phyloP scores from a whole-genome alignment of 1,140 invertebrate genomes.

The Epicauta chinensis region DNA sequence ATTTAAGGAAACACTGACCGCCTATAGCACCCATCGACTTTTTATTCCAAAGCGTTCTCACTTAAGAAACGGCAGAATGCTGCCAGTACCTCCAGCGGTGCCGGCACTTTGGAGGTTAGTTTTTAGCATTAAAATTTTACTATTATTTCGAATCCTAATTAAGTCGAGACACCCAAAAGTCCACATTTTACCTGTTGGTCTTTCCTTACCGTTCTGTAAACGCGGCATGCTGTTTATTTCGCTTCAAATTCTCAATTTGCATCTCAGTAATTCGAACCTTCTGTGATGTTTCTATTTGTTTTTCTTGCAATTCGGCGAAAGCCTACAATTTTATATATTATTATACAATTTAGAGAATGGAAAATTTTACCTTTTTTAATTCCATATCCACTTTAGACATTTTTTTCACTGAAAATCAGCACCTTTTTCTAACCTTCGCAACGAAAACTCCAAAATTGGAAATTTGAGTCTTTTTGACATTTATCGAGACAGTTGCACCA shows the following conservation, averaged over 20 bases:
- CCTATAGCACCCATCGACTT: too few relatives aligned
- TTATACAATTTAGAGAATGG: not conserved
- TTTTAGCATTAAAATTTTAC: too few relatives aligned
- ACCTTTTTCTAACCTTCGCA: not conserved
- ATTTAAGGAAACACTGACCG: too few relatives aligned
- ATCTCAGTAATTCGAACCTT: slow-evolving; percentile 73
- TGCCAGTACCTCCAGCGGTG: too few relatives aligned
- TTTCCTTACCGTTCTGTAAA: slow-evolving; percentile 56
- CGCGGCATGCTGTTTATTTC: slow-evolving; percentile 61
- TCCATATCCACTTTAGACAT: slow-evolving; percentile 42
- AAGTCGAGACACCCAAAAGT: too few relatives aligned
- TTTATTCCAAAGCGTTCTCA: too few relatives aligned
- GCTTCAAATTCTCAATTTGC: slow-evolving; percentile 67
- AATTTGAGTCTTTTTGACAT: not conserved
- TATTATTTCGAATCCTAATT: too few relatives aligned
- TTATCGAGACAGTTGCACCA: not conserved
- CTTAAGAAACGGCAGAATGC: too few relatives aligned
- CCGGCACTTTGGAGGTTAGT: too few relatives aligned
- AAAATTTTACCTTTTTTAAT: slow-evolving; percentile 37
- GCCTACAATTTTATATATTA: slow-evolving; percentile 49
- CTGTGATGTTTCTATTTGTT: slow-evolving; percentile 72
- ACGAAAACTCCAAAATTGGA: slow-evolving; percentile 18
- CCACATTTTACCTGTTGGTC: too few relatives aligned
- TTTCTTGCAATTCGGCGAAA: slow-evolving; percentile 76
- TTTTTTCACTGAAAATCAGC: slow-evolving; percentile 7